phyloP scores from a whole-genome alignment of 2,113 vertebrate genomes.

The Periophthalmodon schlosseri region DNA sequence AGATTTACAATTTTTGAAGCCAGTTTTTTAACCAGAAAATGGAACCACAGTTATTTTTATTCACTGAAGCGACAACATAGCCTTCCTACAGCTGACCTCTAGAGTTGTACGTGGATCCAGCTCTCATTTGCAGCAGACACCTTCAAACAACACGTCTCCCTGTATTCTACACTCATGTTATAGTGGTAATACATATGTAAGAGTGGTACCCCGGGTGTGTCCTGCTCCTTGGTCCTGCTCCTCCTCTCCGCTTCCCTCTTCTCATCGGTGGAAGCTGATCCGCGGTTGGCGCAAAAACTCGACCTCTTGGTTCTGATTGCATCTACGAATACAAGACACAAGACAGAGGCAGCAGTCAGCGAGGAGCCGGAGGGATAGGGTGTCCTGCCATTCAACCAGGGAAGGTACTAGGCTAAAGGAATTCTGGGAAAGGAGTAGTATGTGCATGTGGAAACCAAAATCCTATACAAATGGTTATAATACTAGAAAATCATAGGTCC shows the following conservation, averaged over 20 bases:
- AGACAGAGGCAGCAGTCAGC: constrained; percentile 1
- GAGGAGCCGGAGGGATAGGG: background rate
- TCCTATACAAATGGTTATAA: too few relatives aligned
- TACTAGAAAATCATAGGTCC: too few relatives aligned
- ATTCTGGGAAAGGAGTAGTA: background rate
- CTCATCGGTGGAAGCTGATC: constrained; percentile 31
- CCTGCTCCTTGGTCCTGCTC: constrained; percentile 41
- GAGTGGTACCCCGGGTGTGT: constrained; percentile 45
- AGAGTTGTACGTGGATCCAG: background rate
- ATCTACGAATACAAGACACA: constrained; percentile 31
- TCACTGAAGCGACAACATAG: too few relatives aligned
- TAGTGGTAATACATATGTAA: background rate
- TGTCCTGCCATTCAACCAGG: background rate
- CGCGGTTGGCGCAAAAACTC: constrained; percentile 43
- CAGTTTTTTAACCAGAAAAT: too few relatives aligned
- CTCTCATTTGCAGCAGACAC: background rate
- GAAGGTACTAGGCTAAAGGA: constrained; percentile 12
- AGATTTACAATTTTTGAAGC: too few relatives aligned
- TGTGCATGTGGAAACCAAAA: too few relatives aligned
- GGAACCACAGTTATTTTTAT: too few relatives aligned
- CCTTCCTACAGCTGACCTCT: background rate
- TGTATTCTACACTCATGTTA: too few relatives aligned
- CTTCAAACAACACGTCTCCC: background rate
- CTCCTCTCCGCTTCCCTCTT: constrained; percentile 36
- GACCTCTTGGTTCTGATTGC: constrained; percentile 57